Evolutionary conservation across 2,113 vertebrate genomes (phyloP), one percentile per base, ranked within the genome.

Genomic region (Neoarius graeffei): DNA sequence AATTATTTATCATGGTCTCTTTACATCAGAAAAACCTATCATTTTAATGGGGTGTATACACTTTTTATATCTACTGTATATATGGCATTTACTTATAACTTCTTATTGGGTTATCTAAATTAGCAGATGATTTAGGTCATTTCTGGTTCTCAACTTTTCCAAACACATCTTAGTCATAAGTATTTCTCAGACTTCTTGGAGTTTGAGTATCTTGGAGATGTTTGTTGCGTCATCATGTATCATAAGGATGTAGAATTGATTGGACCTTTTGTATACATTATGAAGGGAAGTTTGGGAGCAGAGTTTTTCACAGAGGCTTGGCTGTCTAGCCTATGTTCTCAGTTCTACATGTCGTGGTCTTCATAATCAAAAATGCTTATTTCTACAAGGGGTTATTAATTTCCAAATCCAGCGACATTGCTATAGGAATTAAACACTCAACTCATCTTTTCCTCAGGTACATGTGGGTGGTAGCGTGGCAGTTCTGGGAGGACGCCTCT

Each of bases 381-480:
- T 64, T 62, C 60, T 64, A 25, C 23, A 2, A 8, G 30, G 64
- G 19, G 25, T 67, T 69, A 13, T 35, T 69, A 30, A 15, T 69
- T 14, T 30, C 30, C 30, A 8, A 42, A 14, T 69, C 67, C 67
- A 69, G 67, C 1, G 30, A 73, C 15, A 69, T 13, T 19, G 35
- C 48, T 76, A 25, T 50, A 13, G 4, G 30, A 74, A 48, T 9
- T 74, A 48, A 42, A 74, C 71, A 48, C 19, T 42, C 19, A 27
- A 27, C 1, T 42, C 52, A 52, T 79, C 5, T 35, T 42, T 42
- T 52, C 48, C n/a, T 15, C 92, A 99, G 98, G 97, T 99, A 5
- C 98, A 99, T 0, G 98, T 99, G 0, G 98, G 98, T 17, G 98
- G 98, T 0, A 99, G 98, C 0, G 95, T 99, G 85, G 96, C 98